These are phyloP conservation scores for Malurus splendens DNA, from an alignment of 2,797 vertebrate species.

Conservation along the genomic window DNA sequence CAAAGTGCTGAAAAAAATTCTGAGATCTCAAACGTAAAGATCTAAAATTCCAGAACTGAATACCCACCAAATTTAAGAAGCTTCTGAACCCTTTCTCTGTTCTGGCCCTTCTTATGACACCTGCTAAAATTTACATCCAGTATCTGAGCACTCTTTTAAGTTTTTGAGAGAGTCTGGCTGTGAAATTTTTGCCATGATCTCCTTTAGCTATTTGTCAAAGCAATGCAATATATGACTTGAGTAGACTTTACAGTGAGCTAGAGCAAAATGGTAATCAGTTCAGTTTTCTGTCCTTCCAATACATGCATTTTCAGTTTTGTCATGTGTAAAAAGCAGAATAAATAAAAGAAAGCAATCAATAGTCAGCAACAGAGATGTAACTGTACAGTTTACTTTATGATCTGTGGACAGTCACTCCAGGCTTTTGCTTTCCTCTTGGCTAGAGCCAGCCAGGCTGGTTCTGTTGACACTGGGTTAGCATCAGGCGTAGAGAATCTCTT, in stretches of 20 bases:
- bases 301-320: conserved; percentile 60
- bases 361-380: neutral
- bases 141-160: neutral
- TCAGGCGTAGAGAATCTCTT: conserved; percentile 93
- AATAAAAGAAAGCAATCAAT: conserved; percentile 61
- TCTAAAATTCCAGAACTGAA: neutral
- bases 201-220: conserved; percentile 13
- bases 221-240: conserved; percentile 8
- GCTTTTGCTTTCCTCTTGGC: conserved; percentile 99
- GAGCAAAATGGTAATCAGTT: conserved; percentile 16
- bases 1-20: neutral
- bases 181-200: neutral
- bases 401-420: conserved; percentile 98
- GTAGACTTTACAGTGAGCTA: conserved; percentile 16
- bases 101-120: neutral
- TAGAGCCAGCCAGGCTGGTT: conserved; percentile 95
- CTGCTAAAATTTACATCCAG: neutral
- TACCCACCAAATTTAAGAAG: neutral
- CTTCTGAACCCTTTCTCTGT: neutral
- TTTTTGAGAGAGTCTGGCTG: neutral
- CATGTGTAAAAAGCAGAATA: conserved; percentile 64
- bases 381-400: conserved; percentile 87
- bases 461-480: conserved; percentile 86
- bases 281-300: conserved; percentile 37
- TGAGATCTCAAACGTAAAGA: neutral